A percentile compares a stretch with the other conserved stretches of the same genome.
Conservation (phyloP, 2,113 vertebrate species). For the Poecilia latipinna region DNA sequence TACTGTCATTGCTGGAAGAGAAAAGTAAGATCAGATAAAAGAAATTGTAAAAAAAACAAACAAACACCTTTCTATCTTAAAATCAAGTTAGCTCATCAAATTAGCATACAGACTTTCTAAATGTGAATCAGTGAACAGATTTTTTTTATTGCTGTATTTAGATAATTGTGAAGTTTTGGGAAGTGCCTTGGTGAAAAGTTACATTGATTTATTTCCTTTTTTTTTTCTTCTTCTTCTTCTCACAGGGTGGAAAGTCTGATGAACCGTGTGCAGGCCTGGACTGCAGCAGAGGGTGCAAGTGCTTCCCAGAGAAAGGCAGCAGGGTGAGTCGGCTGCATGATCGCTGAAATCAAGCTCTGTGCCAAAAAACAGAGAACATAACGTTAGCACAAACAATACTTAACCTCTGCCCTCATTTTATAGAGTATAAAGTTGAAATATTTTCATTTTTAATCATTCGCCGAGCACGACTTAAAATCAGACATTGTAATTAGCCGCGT, state of each 20-base stretch:
- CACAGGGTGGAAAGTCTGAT: slow-evolving; percentile 79
- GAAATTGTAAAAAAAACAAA: no score
- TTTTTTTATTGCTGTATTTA: neutral
- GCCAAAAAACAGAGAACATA: neutral
- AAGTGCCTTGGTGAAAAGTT: neutral
- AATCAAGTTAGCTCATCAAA: no score
- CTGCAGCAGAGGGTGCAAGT: slow-evolving; percentile 84
- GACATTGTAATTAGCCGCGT: neutral
- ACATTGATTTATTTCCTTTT: neutral
- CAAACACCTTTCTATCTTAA: no score
- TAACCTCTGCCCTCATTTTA: neutral
- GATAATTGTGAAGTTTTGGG: neutral
- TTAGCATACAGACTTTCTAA: neutral
- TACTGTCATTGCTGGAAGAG: neutral
- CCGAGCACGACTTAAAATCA: neutral
- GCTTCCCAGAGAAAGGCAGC: slow-evolving; percentile 88
- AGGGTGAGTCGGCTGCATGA: slow-evolving; percentile 79
- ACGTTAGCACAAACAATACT: neutral
- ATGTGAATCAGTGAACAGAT: neutral
- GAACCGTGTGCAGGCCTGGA: slow-evolving; percentile 84
- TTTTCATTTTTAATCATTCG: neutral
- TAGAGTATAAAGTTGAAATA: neutral
- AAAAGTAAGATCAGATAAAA: neutral
- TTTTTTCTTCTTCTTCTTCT: neutral
- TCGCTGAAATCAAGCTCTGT: neutral